phyloP scores from a whole-genome alignment of 2,797 vertebrate genomes.

The Knipowitschia caucasica region DNA sequence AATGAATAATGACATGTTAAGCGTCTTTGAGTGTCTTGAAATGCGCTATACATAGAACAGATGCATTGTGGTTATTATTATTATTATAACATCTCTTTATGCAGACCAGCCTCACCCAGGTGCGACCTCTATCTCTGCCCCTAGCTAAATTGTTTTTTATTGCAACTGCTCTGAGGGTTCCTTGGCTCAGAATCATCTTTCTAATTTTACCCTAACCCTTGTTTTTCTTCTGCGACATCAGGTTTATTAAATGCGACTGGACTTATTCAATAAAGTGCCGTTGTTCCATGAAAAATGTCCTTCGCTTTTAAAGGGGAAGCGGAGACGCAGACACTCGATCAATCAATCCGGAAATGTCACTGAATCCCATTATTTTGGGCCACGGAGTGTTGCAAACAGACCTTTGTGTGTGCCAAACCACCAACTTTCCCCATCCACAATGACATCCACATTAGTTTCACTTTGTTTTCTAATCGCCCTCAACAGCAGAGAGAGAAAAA shows the following conservation, averaged over 20 bases:
- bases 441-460: background rate
- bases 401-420: background rate
- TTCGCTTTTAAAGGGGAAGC: background rate
- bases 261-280: constrained; percentile 7
- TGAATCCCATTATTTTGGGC: constrained; percentile 21
- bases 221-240: constrained; percentile 7
- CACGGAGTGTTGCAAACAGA: constrained; percentile 14
- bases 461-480: constrained; percentile 2
- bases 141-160: too few relatives aligned
- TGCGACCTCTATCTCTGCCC: too few relatives aligned
- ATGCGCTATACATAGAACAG: too few relatives aligned
- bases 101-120: too few relatives aligned
- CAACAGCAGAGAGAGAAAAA: background rate
- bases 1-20: too few relatives aligned
- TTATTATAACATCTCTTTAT: too few relatives aligned
- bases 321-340: background rate
- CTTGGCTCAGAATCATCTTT: too few relatives aligned
- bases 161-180: too few relatives aligned
- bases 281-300: constrained; percentile 20
- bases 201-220: too few relatives aligned
- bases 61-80: too few relatives aligned
- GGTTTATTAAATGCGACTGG: constrained; percentile 18
- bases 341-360: constrained; percentile 41
- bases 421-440: background rate
- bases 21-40: too few relatives aligned